phyloP scores from a whole-genome alignment of 2,888 invertebrate genomes.

The Idaea straminata region DNA sequence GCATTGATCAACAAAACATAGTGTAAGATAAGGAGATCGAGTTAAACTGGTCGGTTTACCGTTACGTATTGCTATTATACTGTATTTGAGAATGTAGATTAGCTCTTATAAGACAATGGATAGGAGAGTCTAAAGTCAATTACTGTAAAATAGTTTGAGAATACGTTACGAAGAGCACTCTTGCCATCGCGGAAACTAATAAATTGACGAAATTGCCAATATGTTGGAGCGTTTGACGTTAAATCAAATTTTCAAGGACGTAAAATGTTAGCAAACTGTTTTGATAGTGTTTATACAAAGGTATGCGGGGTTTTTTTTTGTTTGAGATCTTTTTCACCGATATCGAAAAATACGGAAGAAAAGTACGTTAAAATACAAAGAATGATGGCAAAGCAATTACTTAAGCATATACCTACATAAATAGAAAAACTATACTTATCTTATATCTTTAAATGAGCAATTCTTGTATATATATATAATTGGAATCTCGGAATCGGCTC shows the following conservation, averaged over 20 bases:
- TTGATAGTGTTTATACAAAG: constrained; percentile 1
- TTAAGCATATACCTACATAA: too few species aligned
- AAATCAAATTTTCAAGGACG: constrained; percentile 43
- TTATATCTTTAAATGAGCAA: too few species aligned
- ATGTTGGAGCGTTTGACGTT: constrained; percentile 39
- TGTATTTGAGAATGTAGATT: constrained; percentile 74
- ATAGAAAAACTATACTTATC: too few species aligned
- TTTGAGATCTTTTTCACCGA: background rate
- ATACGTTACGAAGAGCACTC: constrained; percentile 59
- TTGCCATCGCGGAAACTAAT: constrained; percentile 47
- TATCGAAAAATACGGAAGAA: background rate
- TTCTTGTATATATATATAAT: too few species aligned
- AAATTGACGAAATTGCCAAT: constrained; percentile 59
- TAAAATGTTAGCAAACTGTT: constrained; percentile 9
- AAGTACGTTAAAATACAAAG: too few species aligned
- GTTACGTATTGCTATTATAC: constrained; percentile 53
- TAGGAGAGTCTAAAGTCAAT: constrained; percentile 63
- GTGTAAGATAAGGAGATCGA: constrained; percentile 41
- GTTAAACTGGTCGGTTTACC: constrained; percentile 40
- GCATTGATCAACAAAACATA: constrained; percentile 36
- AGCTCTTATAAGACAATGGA: constrained; percentile 58
- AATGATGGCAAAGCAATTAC: too few species aligned
- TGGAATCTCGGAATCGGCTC: too few species aligned
- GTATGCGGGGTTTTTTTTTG: background rate
- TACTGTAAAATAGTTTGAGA: constrained; percentile 66